Base-by-base conservation (phyloP, 2,113 vertebrate genomes). In the Sylvilagus bachmani region DNA sequence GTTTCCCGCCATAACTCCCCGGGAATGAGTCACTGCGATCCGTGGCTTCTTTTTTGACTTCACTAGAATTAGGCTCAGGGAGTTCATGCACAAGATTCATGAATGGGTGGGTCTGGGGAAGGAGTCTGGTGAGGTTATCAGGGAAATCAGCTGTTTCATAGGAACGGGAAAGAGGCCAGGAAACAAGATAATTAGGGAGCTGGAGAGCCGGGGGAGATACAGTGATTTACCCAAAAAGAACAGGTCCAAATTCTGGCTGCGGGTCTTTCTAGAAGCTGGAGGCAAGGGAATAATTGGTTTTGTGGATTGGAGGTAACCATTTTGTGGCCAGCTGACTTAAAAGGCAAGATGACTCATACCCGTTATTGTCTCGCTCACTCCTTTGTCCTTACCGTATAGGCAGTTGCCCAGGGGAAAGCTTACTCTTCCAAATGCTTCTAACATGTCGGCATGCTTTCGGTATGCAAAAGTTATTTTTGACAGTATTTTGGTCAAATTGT, bases 401-500 rank as follows among this genome's bases (percentile, higher is more conserved):
- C 69, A 86, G 55, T 95, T 93, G 96, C 95, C 92, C 95, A 89
- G 89, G 75, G 77, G 67, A 91, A 96, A 89, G 80, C 92, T 90
- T 90, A 82, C 74, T 87, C 88, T 95, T 78, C n/a, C 51, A 92
- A 96, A 96, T 91, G 92, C 74, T 91, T 96, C 95, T 95, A 93
- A 92, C 74, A 82, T 95, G 91, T 83, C 96, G 93, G 89, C 95
- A 95, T 95, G 85, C 89, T 92, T 97, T 97, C 74, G 33, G 87
- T 92, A 93, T 96, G 92, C 93, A 88, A 86, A 93, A 96, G 95
- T 96, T 97, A 96, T 94, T 97, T 96, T 96, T 95, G 78, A 97
- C 81, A 80, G 93, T 95, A 94, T 95, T 97, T 97, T 96, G 83
- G 94, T 96, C 89, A 97, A 96, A 97, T 97, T 97, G 93, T 91